phyloP scores from a whole-genome alignment of 2,888 invertebrate genomes.

The Euclidia mi region DNA sequence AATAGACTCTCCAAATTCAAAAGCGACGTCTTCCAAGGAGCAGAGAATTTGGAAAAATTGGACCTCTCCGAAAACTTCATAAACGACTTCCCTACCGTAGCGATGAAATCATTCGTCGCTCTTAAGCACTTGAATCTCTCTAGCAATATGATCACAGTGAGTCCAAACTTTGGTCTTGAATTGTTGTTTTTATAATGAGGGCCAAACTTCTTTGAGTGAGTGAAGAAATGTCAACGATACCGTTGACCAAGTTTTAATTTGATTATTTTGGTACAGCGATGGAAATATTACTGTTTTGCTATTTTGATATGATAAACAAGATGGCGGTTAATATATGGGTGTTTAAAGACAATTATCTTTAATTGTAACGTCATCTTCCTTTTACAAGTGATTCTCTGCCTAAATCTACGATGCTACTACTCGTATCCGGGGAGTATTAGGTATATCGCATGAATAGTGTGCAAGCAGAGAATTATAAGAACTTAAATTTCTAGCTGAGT shows the following conservation, averaged over 20 bases:
- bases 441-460: too few relatives aligned
- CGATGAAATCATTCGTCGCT: conserved; percentile 92
- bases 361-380: too few relatives aligned
- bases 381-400: too few relatives aligned
- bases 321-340: too few relatives aligned
- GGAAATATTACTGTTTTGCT: too few relatives aligned
- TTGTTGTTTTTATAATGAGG: conserved; percentile 36
- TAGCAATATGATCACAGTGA: conserved; percentile 95
- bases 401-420: too few relatives aligned
- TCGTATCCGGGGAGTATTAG: too few relatives aligned
- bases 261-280: too few relatives aligned
- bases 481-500: too few relatives aligned
- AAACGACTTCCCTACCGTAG: conserved; percentile 94
- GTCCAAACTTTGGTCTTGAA: conserved; percentile 46
- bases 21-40: conserved; percentile 95
- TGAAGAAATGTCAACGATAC: background rate
- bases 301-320: too few relatives aligned
- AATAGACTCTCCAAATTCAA: conserved; percentile 95
- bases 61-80: conserved; percentile 97
- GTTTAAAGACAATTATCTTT: too few relatives aligned
- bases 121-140: conserved; percentile 94
- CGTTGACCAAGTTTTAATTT: conserved; percentile 2
- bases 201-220: background rate
- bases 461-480: too few relatives aligned
- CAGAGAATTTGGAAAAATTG: conserved; percentile 93